phyloP scores from a whole-genome alignment of 2,797 vertebrate species.

The Caiman crocodilus region DNA sequence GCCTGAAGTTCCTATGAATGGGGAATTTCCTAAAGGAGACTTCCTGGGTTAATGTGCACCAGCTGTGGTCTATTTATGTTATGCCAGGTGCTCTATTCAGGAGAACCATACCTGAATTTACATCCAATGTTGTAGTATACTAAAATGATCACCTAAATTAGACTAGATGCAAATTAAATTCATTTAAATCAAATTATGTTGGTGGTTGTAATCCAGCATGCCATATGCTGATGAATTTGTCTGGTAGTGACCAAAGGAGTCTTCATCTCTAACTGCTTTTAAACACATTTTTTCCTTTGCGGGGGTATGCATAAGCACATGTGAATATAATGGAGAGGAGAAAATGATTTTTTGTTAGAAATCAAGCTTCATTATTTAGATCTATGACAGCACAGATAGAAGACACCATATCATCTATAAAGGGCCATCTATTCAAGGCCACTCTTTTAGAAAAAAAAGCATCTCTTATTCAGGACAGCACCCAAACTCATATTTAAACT shows the following conservation, averaged over 20 bases:
- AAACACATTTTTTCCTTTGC: neutral
- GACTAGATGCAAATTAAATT: neutral
- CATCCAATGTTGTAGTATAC: neutral
- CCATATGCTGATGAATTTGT: neutral
- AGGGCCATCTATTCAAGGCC: too few species aligned
- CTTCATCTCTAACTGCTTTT: neutral
- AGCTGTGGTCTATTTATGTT: neutral
- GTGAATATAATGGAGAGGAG: too few species aligned
- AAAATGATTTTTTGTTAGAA: too few species aligned
- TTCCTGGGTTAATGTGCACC: neutral
- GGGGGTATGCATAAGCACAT: neutral
- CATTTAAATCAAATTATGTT: neutral
- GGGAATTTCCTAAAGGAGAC: conserved; percentile 5
- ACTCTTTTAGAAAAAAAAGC: neutral
- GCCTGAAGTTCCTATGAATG: neutral
- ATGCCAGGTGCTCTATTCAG: neutral
- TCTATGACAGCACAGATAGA: neutral
- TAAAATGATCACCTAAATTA: neutral
- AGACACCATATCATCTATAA: too few species aligned
- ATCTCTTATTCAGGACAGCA: neutral
- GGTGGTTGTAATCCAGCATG: neutral
- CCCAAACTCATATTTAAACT: neutral
- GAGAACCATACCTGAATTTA: neutral
- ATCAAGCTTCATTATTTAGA: neutral
- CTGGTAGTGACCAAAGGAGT: neutral